Conservation (phyloP, 2,797 vertebrate species). For the Uromys caudimaculatus region DNA sequence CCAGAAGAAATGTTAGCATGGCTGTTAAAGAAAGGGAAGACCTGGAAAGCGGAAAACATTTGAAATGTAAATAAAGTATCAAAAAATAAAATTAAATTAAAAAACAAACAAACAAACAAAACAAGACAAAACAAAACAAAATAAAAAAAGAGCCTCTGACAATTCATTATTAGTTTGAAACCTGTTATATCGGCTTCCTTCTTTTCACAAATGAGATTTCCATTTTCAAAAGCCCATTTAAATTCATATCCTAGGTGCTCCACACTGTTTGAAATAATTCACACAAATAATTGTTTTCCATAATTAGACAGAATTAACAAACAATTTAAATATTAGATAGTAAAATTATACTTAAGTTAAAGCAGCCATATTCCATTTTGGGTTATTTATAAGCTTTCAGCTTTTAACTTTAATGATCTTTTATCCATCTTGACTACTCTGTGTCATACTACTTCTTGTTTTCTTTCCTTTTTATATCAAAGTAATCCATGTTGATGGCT, state of each 20-base stretch:
- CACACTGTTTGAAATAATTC: background rate
- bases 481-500: background rate
- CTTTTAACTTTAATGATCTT: background rate
- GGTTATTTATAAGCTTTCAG: slow-evolving; percentile 1
- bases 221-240: slow-evolving; percentile 34
- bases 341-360: background rate
- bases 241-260: slow-evolving; percentile 23
- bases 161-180: slow-evolving; percentile 43
- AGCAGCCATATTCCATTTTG: background rate
- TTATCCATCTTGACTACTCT: background rate
- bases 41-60: too few relatives aligned
- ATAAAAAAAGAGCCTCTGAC: too few relatives aligned
- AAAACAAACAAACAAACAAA: too few relatives aligned
- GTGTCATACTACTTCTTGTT: background rate
- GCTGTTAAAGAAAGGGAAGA: slow-evolving; percentile 29
- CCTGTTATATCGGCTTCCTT: background rate
- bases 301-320: slow-evolving; percentile 31
- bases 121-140: too few relatives aligned
- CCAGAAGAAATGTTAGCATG: slow-evolving; percentile 9
- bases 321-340: slow-evolving; percentile 50
- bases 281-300: slow-evolving; percentile 17
- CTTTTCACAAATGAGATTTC: slow-evolving; percentile 21
- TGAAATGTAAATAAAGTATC: too few relatives aligned
- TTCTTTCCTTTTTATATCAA: slow-evolving; percentile 20
- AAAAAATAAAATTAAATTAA: too few relatives aligned